Conservation (phyloP, 2,797 vertebrate species). For the Eulemur albifrons region DNA sequence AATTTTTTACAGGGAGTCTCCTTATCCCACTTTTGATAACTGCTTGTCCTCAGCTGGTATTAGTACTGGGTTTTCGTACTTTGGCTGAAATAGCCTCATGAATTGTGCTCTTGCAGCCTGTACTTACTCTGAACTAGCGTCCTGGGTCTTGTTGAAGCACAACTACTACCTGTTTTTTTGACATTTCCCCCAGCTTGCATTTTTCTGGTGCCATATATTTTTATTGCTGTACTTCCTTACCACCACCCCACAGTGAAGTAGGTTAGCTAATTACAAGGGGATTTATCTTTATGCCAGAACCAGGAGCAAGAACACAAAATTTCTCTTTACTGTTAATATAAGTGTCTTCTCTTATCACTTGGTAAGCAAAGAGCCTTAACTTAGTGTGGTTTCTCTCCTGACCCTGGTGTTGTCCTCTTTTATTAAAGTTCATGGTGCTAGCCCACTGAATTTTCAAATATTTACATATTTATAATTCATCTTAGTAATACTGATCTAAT, state of each 20-base stretch:
- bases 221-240: neutral
- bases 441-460: neutral
- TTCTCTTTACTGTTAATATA: neutral
- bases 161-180: neutral
- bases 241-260: neutral
- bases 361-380: neutral
- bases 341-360: neutral
- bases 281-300: neutral
- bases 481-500: neutral
- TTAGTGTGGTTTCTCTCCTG: neutral
- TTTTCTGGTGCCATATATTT: neutral
- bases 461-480: neutral
- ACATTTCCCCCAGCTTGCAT: neutral
- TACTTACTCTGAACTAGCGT: neutral
- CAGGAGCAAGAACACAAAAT: neutral
- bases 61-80: neutral
- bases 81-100: neutral
- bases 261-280: neutral
- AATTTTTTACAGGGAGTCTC: neutral
- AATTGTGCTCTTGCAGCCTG: neutral
- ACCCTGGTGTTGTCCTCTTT: neutral
- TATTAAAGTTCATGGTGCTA: neutral
- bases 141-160: neutral
- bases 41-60: neutral
- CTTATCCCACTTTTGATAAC: neutral